Evolutionary conservation across 2,888 invertebrate genomes (phyloP).

Genomic region (Kuschelorhynchus macadamiae): DNA sequence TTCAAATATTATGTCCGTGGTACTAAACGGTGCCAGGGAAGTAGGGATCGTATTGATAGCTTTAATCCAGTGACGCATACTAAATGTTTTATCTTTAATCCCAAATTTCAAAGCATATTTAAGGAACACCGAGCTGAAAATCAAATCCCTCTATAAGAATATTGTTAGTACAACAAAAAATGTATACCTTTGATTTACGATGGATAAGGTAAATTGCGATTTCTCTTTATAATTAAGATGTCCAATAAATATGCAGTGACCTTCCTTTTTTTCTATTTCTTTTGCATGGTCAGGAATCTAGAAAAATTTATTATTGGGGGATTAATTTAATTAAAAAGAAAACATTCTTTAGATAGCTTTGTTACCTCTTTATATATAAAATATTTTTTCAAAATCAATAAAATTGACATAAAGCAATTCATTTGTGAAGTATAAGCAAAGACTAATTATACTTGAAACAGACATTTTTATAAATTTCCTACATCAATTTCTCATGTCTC

Average conservation of each 20-base stretch:
- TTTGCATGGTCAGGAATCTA: constrained; percentile 47
- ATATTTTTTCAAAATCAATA: too few species aligned
- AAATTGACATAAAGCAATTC: too few species aligned
- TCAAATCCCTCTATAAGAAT: not conserved
- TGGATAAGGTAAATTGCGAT: constrained; percentile 48
- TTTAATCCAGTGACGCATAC: constrained; percentile 24
- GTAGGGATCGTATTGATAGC: not conserved
- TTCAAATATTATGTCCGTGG: constrained; percentile 60
- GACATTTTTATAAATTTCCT: too few species aligned
- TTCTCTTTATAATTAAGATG: constrained; percentile 37
- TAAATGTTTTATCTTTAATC: constrained; percentile 52
- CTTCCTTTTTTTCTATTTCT: constrained; percentile 50
- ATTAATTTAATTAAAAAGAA: not conserved
- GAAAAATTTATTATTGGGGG: constrained; percentile 8
- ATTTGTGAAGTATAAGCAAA: too few species aligned
- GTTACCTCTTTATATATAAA: too few species aligned
- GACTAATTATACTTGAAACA: too few species aligned
- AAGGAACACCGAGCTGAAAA: constrained; percentile 55
- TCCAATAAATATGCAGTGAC: constrained; percentile 57
- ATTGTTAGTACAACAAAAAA: too few species aligned
- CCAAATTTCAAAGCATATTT: constrained; percentile 59
- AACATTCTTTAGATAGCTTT: not conserved
- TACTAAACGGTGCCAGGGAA: constrained; percentile 59
- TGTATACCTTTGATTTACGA: constrained; percentile 59
- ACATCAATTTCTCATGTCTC: too few species aligned